Evolutionary conservation across 2,888 invertebrate species (phyloP), one percentile per base, ranked within the genome.

Genomic region (Drosophila quinaria): DNA sequence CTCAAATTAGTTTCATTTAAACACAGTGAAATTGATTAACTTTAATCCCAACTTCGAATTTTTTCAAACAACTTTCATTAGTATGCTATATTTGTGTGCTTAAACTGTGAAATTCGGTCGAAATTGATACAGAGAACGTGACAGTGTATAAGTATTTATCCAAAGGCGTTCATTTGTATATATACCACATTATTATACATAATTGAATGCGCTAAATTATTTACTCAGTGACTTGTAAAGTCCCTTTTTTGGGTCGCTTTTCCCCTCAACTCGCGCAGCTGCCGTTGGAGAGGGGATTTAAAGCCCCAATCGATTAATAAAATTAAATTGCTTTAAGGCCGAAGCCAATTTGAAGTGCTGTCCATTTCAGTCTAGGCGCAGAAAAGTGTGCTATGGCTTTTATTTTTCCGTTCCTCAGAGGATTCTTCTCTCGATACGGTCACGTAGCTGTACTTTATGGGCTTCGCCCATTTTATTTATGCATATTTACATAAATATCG

Each of bases 121-220:
- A 68, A 64, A 61, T 50, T 56, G 56, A 60, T 71, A 61, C 41
- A 31, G 25, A 50, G 51, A 50, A 51, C 42, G 33, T 33, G 33
- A 5, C 50, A 25, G 41, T 29, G 29, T 11, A 29, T 8, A 29
- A 29, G 29, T 29, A 8, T 8, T 1, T 44, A 42, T 51, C 51
- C 56, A 55, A 62, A 52, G 52, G 52, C 68, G 56, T 63, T 76
- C 63, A 59, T 35, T 62, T 66, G 54, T 56, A 67, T 66, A 63
- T 59, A 55, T 54, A 62, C 56, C 69, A 66, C 62, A 77, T 81
- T 81, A 87, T 79, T 70, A 74, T 86, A 81, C 78, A 86, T 86
- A 88, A 86, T 80, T 85, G 78, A 87, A 78, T 81, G 69, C 73
- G 68, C 66, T 88, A 69, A 80, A 81, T 83, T 80, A 83, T 85